Base-by-base conservation (phyloP, 2,888 invertebrate genomes). In the Standfussiana lucernea region DNA sequence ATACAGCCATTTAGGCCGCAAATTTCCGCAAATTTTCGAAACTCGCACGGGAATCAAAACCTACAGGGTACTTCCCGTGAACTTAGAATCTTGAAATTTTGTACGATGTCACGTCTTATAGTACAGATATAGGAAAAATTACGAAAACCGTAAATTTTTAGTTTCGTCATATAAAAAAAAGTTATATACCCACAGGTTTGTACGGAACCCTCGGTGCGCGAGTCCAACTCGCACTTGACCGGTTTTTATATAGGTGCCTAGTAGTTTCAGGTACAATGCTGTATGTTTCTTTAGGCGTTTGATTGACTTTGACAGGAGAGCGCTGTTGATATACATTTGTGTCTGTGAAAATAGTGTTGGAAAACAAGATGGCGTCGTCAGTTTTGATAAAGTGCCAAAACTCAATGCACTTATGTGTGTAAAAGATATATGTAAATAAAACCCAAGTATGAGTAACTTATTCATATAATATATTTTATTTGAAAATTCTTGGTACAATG, bases 401-500 rank as follows among this genome's bases (percentile, higher is more conserved):
- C 32, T 8, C 18, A 32, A 32, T 10, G 21, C 59, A 21, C 10
- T 32, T 40, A 1, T 15, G n/a, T 11, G 11, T 21, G 13, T 28
- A 0, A 35, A 66, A 45, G 83, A 47, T 40, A 28, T n/a, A n/a
- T 28, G 42, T 53, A 83, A 92, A 92, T 90, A 84, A 95, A 94
- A 95, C 90, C 85, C 87, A n/a, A 32, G 8, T 72, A 84, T 95
- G 93, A 92, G 95, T 96, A 96, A 96, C 96, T 96, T 96, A 96
- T 89, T 93, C 92, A 93, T 95, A 95, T 95, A 92, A 92, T 90
- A 92, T 94, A 93, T 93, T 94, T 93, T 93, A 93, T 93, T 95
- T 93, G 93, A 95, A 96, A 95, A 93, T 95, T 94, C 92, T 93
- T 93, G 95, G 91, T 95, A 95, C 93, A 96, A 95, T 96, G 90